Evolutionary conservation across 2,888 invertebrate genomes (phyloP).

Genomic region (Hermaeophaga mercurialis): DNA sequence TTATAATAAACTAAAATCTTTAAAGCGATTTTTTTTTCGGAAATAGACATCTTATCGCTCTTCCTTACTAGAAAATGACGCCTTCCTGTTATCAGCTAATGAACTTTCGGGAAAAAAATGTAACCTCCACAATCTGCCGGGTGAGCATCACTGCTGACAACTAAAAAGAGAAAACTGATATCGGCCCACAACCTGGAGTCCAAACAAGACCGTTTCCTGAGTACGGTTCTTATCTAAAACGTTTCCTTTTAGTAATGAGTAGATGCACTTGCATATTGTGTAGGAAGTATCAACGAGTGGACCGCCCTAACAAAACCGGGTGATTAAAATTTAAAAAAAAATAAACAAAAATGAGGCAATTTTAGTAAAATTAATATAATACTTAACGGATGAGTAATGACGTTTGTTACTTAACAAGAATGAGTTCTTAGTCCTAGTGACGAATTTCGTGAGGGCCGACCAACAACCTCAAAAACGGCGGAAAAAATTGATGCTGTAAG

Average conservation of each 20-base stretch:
- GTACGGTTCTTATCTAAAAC: constrained; percentile 36
- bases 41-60: constrained; percentile 18
- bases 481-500: too few relatives aligned
- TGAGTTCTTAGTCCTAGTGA: too few relatives aligned
- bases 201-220: constrained; percentile 39
- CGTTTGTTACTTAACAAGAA: too few relatives aligned
- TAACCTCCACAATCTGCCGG: constrained; percentile 30
- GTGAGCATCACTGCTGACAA: constrained; percentile 10
- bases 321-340: too few relatives aligned
- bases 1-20: too few relatives aligned
- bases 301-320: too few relatives aligned
- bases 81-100: constrained; percentile 23
- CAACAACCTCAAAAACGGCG: too few relatives aligned
- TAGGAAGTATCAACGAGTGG: constrained; percentile 29
- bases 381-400: too few relatives aligned
- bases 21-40: constrained; percentile 10
- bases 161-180: constrained; percentile 25
- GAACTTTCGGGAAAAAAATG: constrained; percentile 21
- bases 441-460: too few relatives aligned
- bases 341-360: too few relatives aligned
- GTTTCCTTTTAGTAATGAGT: constrained; percentile 38
- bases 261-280: constrained; percentile 33
- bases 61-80: constrained; percentile 15
- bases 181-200: constrained; percentile 35
- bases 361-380: too few relatives aligned